phyloP scores from a whole-genome alignment of 2,113 vertebrate species.

The Chascanopsetta lugubris region DNA sequence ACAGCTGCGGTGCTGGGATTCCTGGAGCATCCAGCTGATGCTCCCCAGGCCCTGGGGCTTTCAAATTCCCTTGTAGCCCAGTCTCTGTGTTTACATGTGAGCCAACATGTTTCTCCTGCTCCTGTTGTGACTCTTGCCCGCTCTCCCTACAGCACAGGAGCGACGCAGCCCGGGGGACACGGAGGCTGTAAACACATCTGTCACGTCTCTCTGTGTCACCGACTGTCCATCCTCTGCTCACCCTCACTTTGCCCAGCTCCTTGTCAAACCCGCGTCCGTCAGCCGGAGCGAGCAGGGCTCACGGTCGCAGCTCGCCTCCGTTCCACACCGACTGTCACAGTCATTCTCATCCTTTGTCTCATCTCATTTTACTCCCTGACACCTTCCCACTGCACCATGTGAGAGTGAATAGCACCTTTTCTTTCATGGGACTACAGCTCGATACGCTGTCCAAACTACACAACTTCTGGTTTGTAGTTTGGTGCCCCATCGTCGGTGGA shows the following conservation, averaged over 20 bases:
- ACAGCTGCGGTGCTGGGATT: slow-evolving; percentile 27
- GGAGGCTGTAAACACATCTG: background rate
- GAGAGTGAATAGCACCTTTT: no score
- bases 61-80: background rate
- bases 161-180: slow-evolving; percentile 2
- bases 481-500: no score
- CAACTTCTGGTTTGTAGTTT: no score
- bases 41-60: slow-evolving; percentile 2
- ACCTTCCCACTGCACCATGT: background rate
- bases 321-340: background rate
- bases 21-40: slow-evolving; percentile 42
- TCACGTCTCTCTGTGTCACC: slow-evolving; percentile 10
- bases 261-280: slow-evolving; percentile 46
- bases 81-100: background rate
- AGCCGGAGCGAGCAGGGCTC: background rate
- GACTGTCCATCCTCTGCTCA: background rate
- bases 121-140: slow-evolving; percentile 42
- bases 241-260: background rate
- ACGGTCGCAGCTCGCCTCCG: slow-evolving; percentile 1
- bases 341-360: slow-evolving; percentile 5
- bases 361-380: background rate
- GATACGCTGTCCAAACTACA: no score
- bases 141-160: slow-evolving; percentile 14
- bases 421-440: no score
- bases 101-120: slow-evolving; percentile 4